Percentiles rank a stretch among this genome's conserved stretches.
phyloP scores from a whole-genome alignment of 2,113 vertebrate species.

The Sinosuthora webbiana region DNA sequence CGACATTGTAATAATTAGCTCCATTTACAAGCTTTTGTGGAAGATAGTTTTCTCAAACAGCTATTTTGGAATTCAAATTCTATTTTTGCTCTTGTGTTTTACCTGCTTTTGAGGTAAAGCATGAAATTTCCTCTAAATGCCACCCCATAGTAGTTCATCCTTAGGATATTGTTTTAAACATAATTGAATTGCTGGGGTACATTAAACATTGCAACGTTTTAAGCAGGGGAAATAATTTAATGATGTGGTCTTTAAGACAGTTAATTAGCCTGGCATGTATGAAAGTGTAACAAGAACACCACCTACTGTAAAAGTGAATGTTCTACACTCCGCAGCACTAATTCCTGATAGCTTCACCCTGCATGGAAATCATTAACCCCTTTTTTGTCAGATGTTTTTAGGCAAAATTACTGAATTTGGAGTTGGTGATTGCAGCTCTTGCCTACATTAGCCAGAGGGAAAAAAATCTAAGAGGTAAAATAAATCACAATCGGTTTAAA shows the following conservation, averaged over 20 bases:
- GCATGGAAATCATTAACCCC: conserved; percentile 66
- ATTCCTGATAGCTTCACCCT: conserved; percentile 65
- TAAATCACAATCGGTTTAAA: background rate
- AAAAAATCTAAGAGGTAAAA: background rate
- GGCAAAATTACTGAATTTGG: background rate
- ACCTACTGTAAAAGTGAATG: conserved; percentile 83
- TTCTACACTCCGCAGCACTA: conserved; percentile 74
- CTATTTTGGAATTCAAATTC: background rate
- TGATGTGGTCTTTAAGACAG: conserved; percentile 75
- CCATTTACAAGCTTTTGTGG: background rate
- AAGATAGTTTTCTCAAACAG: background rate
- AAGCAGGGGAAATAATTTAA: conserved; percentile 76
- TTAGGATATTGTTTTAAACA: conserved; percentile 67
- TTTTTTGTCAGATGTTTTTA: conserved; percentile 57
- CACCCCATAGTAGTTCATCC: background rate
- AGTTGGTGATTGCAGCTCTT: background rate
- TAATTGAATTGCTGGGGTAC: conserved; percentile 74
- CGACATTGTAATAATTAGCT: background rate
- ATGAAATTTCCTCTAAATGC: conserved; percentile 9
- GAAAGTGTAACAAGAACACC: conserved; percentile 87
- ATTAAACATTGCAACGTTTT: conserved; percentile 74
- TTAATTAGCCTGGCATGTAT: conserved; percentile 81
- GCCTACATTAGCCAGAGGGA: background rate
- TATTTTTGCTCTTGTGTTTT: background rate
- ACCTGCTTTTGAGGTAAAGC: conserved; percentile 32